Percentiles rank a stretch among this genome's conserved stretches.
Conservation (phyloP, 2,888 invertebrate species). For the Rhagonycha fulva region DNA sequence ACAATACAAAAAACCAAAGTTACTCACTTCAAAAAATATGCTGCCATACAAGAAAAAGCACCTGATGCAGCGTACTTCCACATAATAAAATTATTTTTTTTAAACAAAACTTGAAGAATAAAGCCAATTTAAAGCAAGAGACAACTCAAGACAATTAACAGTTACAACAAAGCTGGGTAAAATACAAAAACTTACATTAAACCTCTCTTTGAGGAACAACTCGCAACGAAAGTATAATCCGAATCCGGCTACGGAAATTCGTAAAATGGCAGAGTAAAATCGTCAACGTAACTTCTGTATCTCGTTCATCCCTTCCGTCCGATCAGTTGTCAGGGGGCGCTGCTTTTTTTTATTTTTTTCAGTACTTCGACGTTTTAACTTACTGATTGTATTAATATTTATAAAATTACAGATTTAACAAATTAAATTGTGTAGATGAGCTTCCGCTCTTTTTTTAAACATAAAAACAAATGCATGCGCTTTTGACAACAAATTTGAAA, state of each 20-base stretch:
- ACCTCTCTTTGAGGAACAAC: not conserved
- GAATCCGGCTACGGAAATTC: no score
- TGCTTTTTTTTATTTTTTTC: not conserved
- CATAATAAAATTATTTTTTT: conserved; percentile 34
- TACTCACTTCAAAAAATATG: conserved; percentile 51
- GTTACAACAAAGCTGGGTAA: not conserved
- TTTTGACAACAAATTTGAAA: no score
- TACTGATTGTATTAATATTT: not conserved
- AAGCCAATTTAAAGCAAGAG: not conserved
- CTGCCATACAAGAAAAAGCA: conserved; percentile 43
- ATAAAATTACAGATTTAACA: not conserved
- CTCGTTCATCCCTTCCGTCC: not conserved
- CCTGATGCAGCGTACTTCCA: conserved; percentile 51
- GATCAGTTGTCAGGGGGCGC: not conserved
- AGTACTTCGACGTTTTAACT: no score
- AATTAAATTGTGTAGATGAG: no score
- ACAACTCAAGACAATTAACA: not conserved
- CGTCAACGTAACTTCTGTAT: not conserved
- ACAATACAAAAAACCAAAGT: not conserved
- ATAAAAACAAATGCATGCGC: no score
- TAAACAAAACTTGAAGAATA: not conserved
- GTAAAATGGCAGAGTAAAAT: no score
- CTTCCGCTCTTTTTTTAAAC: no score
- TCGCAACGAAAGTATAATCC: not conserved
- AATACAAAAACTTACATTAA: not conserved